Conservation (phyloP, 1,140 invertebrate species). For the Drosophila nikananu region DNA sequence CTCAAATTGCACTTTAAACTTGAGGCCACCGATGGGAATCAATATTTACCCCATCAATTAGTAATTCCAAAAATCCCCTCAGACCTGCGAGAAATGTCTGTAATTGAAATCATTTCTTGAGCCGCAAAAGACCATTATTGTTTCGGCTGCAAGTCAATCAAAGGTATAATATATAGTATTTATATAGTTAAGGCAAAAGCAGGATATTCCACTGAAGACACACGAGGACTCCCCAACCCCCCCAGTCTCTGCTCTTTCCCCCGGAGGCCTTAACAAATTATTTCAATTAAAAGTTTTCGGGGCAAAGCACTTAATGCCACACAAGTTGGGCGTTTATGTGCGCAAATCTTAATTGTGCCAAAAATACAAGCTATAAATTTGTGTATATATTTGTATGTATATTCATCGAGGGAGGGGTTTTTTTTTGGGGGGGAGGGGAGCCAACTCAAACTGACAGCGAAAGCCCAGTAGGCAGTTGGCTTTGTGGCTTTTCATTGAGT, state of each 20-base stretch:
- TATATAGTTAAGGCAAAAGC: background rate
- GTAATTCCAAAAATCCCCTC: background rate
- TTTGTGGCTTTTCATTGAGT: slow-evolving; percentile 80
- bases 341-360: slow-evolving; percentile 78
- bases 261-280: slow-evolving; percentile 69
- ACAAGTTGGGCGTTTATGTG: slow-evolving; percentile 71
- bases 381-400: slow-evolving; percentile 36
- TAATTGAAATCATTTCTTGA: slow-evolving; percentile 32
- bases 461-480: slow-evolving; percentile 69
- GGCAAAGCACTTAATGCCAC: slow-evolving; percentile 74
- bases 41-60: slow-evolving; percentile 30
- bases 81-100: slow-evolving; percentile 7
- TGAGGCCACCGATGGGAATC: slow-evolving; percentile 1
- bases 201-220: slow-evolving; percentile 15
- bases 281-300: slow-evolving; percentile 79
- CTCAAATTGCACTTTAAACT: slow-evolving; percentile 3
- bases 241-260: slow-evolving; percentile 14
- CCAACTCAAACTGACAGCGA: slow-evolving; percentile 42
- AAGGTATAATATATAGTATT: background rate
- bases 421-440: no score
- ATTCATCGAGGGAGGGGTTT: background rate
- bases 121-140: slow-evolving; percentile 29
- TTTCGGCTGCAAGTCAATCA: slow-evolving; percentile 28
- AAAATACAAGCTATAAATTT: slow-evolving; percentile 72
- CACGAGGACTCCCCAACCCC: no score